Base-by-base conservation (phyloP, 2,797 vertebrate species). In the Macroramphosus scolopax region DNA sequence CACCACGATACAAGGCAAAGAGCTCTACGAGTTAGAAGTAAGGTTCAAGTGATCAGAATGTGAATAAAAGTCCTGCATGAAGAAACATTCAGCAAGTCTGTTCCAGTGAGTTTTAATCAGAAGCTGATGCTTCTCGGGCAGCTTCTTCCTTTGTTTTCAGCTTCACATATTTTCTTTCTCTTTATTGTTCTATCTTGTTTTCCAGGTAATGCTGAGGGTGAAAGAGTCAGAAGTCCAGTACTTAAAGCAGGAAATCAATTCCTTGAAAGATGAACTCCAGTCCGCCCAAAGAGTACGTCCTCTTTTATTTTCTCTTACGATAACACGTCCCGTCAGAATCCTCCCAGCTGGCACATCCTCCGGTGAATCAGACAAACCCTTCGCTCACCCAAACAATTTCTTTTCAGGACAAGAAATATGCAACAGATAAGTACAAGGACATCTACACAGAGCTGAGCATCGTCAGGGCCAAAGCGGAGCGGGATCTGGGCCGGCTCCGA, bases 371-470 rank as follows among this genome's bases (percentile, higher is more conserved):
- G 13, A 7, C 7, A 32, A 0, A 5, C 11, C 14, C 1, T 57
- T 36, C 10, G 26, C 62, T 54, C 20, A 26, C 24, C 9, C 22
- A 30, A 47, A 64, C 17, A 17, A 18, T 75, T 34, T 78, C 28
- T 61, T 77, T 64, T 16, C 41, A 92, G 91, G 91, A 92, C 72
- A 92, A 92, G 70, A 92, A 92, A 35, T 92, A 92, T 45, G 77
- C 91, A 17, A 90, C 91, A 0, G 91, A 92, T 77, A 92, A 92
- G 72, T 92, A 92, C 77, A 92, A 92, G 73, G 91, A 92, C 83
- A 92, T 92, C 66, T 92, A 92, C 83, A 92, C 90, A 1, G 91
- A 92, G 78, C 85, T 92, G 75, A 92, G 91, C 71, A 92, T 92
- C 8, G 89, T 91, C 30, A 89, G 86, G 84, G 91, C 91, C 77